Base-by-base conservation (phyloP, 1,140 invertebrate species). In the Cataglyphis hispanica region DNA sequence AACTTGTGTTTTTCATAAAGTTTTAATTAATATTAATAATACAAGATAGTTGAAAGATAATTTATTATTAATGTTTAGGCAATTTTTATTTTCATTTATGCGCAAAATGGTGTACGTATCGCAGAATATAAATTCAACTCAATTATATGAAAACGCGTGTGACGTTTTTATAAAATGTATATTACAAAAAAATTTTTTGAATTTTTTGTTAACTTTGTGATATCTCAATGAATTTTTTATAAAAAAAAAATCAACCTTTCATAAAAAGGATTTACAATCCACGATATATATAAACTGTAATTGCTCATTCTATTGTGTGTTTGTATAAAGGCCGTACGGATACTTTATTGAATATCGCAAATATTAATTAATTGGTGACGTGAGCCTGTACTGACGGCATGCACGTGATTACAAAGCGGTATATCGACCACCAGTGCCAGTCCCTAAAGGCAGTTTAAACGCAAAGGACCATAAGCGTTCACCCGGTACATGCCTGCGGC, bases 351-450 rank as follows among this genome's bases (percentile, higher is more conserved):
- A 81, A 87, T 76, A 83, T 86, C 16, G 72, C 64, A 70, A 81
- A 89, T 89, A 89, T 89, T 83, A 74, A 66, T 74, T 34, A 60
- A 81, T 58, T 58, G 67, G 60, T 56, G 64, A 46, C 34, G 77
- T 56, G 56, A 40, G 22, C 0, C 40, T 10, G 22, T 58, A 34
- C 70, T 43, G 67, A 22, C 7, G 34, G 60, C 11, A 87, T 70
- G 66, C 37, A 40, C 11, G 19, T 50, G 58, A 87, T 83, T 66
- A 72, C 87, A 67, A 67, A 40, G 75, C 69, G 25, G 16, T 31
- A 7, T 76, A 80, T 85, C 70, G 86, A 89, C 83, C 74, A 50
- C 40, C 46, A 16, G 34, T 58, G 31, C n/a, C 22, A 43, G 25
- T 75, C 43, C 56, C 69, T 84, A 37, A 64, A 72, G 78, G 67